Conservation (phyloP, 2,888 invertebrate genomes). For the Lordiphosa andalusiaca region DNA sequence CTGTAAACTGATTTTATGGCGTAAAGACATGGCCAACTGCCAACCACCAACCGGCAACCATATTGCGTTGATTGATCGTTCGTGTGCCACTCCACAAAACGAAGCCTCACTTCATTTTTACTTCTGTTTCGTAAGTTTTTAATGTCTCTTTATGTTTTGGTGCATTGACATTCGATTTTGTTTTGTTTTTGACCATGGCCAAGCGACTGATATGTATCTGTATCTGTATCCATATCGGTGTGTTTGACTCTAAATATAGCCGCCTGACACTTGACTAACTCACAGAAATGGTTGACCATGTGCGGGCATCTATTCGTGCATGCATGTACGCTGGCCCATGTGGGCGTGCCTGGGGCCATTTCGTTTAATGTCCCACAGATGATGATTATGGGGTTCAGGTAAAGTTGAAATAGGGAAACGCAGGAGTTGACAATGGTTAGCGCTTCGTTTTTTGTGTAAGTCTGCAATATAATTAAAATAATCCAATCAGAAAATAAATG, state of each 20-base stretch:
- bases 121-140: slow-evolving; percentile 31
- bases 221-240: slow-evolving; percentile 22
- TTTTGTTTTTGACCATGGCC: slow-evolving; percentile 49
- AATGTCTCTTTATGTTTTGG: slow-evolving; percentile 20
- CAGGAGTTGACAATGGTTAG: no score
- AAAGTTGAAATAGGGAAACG: no score
- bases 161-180: slow-evolving; percentile 64
- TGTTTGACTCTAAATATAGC: slow-evolving; percentile 61
- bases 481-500: no score
- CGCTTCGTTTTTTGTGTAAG: no score
- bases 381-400: no score
- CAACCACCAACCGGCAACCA: slow-evolving; percentile 49
- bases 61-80: slow-evolving; percentile 60
- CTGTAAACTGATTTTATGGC: slow-evolving; percentile 7
- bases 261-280: slow-evolving; percentile 44
- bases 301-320: slow-evolving; percentile 30
- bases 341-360: slow-evolving; percentile 47
- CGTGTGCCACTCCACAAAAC: slow-evolving; percentile 46
- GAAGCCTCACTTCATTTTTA: slow-evolving; percentile 39
- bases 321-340: slow-evolving; percentile 9
- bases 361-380: background rate
- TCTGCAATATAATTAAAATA: no score
- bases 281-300: slow-evolving; percentile 48
- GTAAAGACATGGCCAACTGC: slow-evolving; percentile 29
- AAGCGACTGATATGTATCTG: slow-evolving; percentile 41